These are phyloP conservation scores for Neodiprion lecontei DNA, from an alignment of 1,140 invertebrate species.

Conservation along the genomic window DNA sequence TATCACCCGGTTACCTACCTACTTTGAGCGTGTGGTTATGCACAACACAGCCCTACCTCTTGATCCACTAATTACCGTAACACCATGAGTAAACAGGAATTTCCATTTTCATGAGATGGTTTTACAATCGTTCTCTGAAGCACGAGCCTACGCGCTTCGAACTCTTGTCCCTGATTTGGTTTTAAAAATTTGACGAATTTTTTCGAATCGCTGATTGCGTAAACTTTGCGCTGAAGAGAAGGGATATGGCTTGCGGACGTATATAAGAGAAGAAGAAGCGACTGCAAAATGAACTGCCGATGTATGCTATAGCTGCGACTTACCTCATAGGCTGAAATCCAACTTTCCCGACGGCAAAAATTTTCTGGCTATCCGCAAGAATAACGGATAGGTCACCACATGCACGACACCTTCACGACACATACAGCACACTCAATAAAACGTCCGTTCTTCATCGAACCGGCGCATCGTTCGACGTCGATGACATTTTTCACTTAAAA, in stretches of 20 bases:
- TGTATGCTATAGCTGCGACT: background rate
- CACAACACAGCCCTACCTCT: constrained; percentile 32
- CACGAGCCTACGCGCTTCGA: too few species aligned
- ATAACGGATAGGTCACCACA: background rate
- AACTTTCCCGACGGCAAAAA: background rate
- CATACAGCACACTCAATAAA: background rate
- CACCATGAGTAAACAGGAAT: background rate
- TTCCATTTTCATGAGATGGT: too few species aligned
- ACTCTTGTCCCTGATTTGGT: too few species aligned
- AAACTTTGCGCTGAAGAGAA: too few species aligned
- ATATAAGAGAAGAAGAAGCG: too few species aligned
- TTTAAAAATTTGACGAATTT: too few species aligned
- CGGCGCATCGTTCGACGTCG: background rate
- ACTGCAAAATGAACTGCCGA: too few species aligned
- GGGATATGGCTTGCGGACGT: too few species aligned
- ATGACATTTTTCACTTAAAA: background rate
- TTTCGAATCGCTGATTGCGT: too few species aligned
- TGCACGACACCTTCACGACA: background rate
- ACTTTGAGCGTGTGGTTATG: constrained; percentile 41
- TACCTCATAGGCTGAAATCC: background rate
- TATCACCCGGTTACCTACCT: constrained; percentile 43
- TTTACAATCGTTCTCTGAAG: too few species aligned
- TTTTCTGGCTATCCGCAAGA: too few species aligned
- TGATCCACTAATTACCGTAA: background rate
- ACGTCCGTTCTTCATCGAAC: background rate